Evolutionary conservation across 2,113 vertebrate species (phyloP), one percentile per base, ranked within the genome.

Genomic region (Coreoperca whiteheadi): DNA sequence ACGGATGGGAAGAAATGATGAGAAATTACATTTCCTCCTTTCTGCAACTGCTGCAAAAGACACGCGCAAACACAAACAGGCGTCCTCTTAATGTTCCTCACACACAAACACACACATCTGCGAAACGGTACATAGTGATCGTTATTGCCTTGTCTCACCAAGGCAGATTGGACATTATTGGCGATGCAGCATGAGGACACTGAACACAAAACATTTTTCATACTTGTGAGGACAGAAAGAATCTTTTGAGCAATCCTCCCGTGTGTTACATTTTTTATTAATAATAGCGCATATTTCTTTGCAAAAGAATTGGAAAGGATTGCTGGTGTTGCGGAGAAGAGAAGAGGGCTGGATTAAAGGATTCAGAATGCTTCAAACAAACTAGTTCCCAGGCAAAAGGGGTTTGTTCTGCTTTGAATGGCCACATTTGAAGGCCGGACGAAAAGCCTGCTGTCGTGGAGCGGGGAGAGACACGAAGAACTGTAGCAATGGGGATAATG

Each of bases 201-300:
- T 56, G 76, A 73, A 75, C 70, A 78, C 16, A 74, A 82, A 79
- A 73, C 21, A 73, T 53, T 21, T 11, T 4, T 76, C 63, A 74
- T 46, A 28, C 63, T 64, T 81, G 41, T 63, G 60, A 68, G 14
- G 51, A 63, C 2, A 66, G 51, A 65, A n/a, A 3, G n/a, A 77
- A 50, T 56, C 43, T 67, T 68, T 81, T 34, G 2, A 32, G 1
- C 28, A 30, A 39, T 81, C 21, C 20, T 50, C 37, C 48, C 56
- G 74, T 46, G 60, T 16, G 43, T 73, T 59, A 51, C 34, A 63
- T 28, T 12, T 63, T 56, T 20, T 53, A 82, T 82, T 68, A 66
- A 57, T 53, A 80, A 79, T 4, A 68, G 41, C 16, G 66, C 59
- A 15, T 67, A 72, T 6, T 28, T 70, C 50, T 65, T 21, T 43